Evolutionary conservation across 2,888 invertebrate species (phyloP), one percentile per base, ranked within the genome.

Genomic region (Andrena trimmerana): DNA sequence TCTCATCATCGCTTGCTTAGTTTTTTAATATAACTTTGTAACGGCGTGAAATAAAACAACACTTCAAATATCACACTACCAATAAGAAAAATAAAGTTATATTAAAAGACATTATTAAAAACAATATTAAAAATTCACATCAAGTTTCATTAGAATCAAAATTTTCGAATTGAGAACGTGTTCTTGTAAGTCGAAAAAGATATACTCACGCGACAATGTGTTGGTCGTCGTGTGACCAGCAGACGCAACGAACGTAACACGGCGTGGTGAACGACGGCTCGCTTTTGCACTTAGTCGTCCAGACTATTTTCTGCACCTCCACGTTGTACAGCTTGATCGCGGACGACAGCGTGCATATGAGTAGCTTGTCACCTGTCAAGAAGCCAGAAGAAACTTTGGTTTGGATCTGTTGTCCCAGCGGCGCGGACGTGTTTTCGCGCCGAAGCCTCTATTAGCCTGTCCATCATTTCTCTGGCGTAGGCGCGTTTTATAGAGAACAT

Each of bases 151-250:
- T 36, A 3, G 36, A 36, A 36, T 36, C 2, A 36, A 36, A 36
- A 10, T 36, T 36, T 36, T 36, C 36, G 3, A 10, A 36, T 13
- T 13, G 10, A 10, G 36, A 13, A 42, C 42, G 13, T 13, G 3
- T 42, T 13, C 13, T 42, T 42, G 13, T 20, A 24, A 42, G 27
- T 36, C 16, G 1, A n/a, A 62, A 57, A 20, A 24, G 36, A 78
- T 78, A 24, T 57, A 85, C 88, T 92, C 72, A 93, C 93, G 75
- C 83, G 8, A 92, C 71, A 7, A 92, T 72, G 10, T 83, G 78
- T 24, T 77, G 62, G 66, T 93, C 91, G 36, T 85, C 33, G 16
- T 84, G 79, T 2, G 87, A 88, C 93, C 93, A 93, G 42, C 85
- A 84, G 2, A 88, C 54, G 36, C 84, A 87, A 2, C 66, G 69